Conservation (phyloP, 2,113 vertebrate genomes). For the Parus major region DNA sequence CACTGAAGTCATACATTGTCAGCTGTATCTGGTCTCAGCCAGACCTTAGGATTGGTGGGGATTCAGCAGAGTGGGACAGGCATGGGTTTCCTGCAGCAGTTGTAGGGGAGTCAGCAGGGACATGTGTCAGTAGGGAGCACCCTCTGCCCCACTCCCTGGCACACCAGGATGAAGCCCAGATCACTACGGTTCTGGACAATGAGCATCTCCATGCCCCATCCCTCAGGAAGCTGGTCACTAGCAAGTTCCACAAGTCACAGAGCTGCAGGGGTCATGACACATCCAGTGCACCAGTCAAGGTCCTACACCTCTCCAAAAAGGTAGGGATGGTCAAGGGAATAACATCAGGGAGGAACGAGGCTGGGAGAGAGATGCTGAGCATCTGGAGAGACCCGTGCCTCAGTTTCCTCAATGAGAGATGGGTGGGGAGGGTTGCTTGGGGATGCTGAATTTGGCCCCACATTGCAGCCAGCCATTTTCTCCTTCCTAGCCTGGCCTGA, state of each 20-base stretch:
- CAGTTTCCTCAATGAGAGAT: neutral
- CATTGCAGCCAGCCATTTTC: neutral
- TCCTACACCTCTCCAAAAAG: neutral
- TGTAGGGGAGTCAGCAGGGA: neutral
- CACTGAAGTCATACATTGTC: neutral
- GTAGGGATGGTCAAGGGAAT: neutral
- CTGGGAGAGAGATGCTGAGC: neutral
- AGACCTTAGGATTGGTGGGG: neutral
- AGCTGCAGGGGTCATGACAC: neutral
- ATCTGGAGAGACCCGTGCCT: neutral
- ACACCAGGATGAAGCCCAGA: neutral
- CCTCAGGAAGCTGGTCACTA: neutral
- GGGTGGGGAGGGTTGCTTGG: no score
- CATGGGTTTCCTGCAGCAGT: neutral
- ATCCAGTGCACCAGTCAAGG: fast-evolving
- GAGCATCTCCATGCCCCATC: neutral
- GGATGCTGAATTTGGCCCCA: neutral
- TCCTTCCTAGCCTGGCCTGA: constrained; percentile 52
- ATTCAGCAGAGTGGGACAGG: neutral
- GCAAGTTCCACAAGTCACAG: neutral
- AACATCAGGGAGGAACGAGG: fast-evolving
- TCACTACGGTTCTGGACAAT: neutral
- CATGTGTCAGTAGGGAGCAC: neutral
- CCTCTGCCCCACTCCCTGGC: neutral
- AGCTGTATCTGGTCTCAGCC: neutral